Evolutionary conservation across 2,888 invertebrate genomes (phyloP).

Genomic region (Synergus laeviventris): DNA sequence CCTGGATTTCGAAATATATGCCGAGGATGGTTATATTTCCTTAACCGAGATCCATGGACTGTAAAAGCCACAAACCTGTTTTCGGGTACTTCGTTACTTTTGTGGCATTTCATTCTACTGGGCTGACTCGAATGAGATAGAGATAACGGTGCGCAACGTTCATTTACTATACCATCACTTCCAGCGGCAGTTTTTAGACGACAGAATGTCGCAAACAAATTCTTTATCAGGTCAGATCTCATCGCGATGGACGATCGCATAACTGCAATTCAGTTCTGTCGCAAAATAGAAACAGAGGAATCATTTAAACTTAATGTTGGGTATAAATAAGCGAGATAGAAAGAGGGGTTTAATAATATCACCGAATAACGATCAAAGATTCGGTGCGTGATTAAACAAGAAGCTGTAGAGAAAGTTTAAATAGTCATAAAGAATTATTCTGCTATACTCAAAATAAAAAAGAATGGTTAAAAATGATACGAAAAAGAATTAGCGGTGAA

Average conservation of each 20-base stretch:
- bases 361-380: conserved; percentile 18
- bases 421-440: neutral
- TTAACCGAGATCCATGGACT: conserved; percentile 15
- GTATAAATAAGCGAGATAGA: neutral
- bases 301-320: conserved; percentile 20
- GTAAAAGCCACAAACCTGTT: conserved; percentile 27
- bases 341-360: conserved; percentile 2
- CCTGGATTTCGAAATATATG: conserved; percentile 23
- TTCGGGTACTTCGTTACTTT: conserved; percentile 27
- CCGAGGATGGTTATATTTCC: conserved; percentile 4
- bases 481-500: no score
- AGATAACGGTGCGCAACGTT: conserved; percentile 42
- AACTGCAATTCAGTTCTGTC: conserved; percentile 26
- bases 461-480: neutral
- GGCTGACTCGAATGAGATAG: conserved; percentile 40
- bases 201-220: conserved; percentile 48
- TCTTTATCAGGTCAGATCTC: conserved; percentile 30
- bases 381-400: neutral
- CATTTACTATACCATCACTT: conserved; percentile 38
- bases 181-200: conserved; percentile 27
- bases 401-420: neutral
- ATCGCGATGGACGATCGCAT: conserved; percentile 42
- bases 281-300: conserved; percentile 22
- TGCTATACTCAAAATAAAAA: neutral
- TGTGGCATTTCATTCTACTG: conserved; percentile 30